Conservation (phyloP, 1,140 invertebrate species). For the Nasonia vitripennis region DNA sequence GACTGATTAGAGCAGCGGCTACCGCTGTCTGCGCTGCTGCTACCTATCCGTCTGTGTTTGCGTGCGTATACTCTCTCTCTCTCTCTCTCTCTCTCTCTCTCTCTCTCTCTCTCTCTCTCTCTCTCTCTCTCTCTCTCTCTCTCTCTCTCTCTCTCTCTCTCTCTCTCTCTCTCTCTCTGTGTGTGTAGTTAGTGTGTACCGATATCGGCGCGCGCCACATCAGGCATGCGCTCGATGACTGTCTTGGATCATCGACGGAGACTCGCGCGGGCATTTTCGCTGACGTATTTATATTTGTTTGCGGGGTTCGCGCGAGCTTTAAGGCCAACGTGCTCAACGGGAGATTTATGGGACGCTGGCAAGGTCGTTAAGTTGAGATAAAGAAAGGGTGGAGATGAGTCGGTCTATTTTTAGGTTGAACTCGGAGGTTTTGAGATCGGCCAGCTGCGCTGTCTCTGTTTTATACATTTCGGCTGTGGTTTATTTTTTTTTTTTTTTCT, state of each 20-base stretch:
- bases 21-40: neutral
- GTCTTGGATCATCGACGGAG: neutral
- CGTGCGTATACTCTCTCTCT: neutral
- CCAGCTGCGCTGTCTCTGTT: too few species aligned
- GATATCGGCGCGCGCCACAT: conserved; percentile 20
- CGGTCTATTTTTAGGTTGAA: neutral
- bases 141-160: too few species aligned
- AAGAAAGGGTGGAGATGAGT: neutral
- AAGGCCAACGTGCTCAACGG: neutral
- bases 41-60: neutral
- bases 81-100: too few species aligned
- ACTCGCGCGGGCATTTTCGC: neutral
- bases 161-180: too few species aligned
- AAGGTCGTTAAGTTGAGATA: conserved; percentile 35
- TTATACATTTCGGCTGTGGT: too few species aligned
- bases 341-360: conserved; percentile 10
- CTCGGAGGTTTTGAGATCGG: neutral
- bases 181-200: too few species aligned
- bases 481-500: neutral
- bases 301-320: neutral
- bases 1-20: conserved; percentile 55
- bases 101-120: too few species aligned
- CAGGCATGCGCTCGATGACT: conserved; percentile 19
- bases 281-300: neutral
- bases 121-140: too few species aligned